Conservation (phyloP, 2,888 invertebrate genomes). For the Gonocerus acuteangulatus region DNA sequence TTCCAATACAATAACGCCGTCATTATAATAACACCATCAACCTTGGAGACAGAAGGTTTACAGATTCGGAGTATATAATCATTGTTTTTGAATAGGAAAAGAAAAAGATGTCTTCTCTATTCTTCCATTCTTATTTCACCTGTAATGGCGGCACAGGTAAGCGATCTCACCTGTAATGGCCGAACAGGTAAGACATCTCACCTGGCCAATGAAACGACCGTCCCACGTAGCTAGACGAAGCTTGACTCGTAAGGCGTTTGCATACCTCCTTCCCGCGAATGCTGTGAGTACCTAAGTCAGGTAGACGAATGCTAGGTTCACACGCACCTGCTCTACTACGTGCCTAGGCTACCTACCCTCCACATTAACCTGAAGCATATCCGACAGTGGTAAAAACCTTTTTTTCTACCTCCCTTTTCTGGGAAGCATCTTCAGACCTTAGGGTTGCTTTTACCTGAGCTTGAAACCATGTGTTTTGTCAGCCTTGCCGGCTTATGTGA, state of each 20-base stretch:
- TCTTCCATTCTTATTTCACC: neutral
- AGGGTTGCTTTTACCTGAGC: too few relatives aligned
- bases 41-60: too few relatives aligned
- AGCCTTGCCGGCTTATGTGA: too few relatives aligned
- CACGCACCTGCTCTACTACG: neutral
- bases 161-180: too few relatives aligned
- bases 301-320: neutral
- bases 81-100: too few relatives aligned
- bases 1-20: too few relatives aligned
- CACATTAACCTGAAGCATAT: constrained; percentile 17
- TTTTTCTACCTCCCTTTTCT: too few relatives aligned
- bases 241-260: neutral
- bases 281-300: neutral
- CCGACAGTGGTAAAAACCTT: neutral
- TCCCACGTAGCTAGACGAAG: neutral
- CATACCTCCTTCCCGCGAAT: neutral
- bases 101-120: too few relatives aligned
- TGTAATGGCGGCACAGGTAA: neutral
- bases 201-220: neutral
- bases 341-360: neutral
- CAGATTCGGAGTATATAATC: too few relatives aligned
- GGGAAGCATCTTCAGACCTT: too few relatives aligned
- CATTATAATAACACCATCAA: too few relatives aligned
- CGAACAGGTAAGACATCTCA: neutral
- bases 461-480: too few relatives aligned